Percentiles rank a stretch among this genome's conserved stretches.
Conservation (phyloP, 2,797 vertebrate species). For the Monodelphis domestica region DNA sequence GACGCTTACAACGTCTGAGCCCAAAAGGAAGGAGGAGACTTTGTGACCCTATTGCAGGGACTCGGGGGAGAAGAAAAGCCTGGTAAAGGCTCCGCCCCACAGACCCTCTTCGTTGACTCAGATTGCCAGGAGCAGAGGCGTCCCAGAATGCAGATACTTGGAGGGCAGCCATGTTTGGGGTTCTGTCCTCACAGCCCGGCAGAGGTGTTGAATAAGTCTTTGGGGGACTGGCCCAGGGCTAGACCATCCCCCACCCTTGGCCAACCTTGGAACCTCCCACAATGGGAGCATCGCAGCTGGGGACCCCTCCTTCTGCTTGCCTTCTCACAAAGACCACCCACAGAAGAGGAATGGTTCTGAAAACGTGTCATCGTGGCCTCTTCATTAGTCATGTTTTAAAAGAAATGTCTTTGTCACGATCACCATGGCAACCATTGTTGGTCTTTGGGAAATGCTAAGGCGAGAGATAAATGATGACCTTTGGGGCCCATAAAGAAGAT, state of each 20-base stretch:
- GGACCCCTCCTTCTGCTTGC: neutral
- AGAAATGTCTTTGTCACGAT: neutral
- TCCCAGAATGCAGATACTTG: too few relatives aligned
- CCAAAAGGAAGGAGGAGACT: constrained; percentile 79
- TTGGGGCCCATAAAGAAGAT: neutral
- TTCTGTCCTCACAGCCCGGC: too few relatives aligned
- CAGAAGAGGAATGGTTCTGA: neutral
- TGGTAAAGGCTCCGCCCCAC: too few relatives aligned
- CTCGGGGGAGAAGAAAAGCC: neutral
- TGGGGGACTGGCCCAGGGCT: too few relatives aligned
- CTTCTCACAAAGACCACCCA: neutral
- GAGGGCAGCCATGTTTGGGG: too few relatives aligned
- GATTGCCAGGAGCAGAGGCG: too few relatives aligned
- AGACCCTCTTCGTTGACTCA: too few relatives aligned
- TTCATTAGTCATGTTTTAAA: neutral
- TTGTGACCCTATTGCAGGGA: constrained; percentile 77
- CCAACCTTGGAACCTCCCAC: neutral
- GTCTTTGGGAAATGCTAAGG: neutral
- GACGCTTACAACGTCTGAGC: constrained; percentile 78
- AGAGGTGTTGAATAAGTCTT: too few relatives aligned
- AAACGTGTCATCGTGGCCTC: neutral
- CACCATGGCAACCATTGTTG: neutral
- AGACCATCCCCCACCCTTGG: too few relatives aligned
- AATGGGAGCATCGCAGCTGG: neutral
- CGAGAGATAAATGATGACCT: neutral